Conservation (phyloP, 2,888 invertebrate genomes). For the Monochamus alternatus region DNA sequence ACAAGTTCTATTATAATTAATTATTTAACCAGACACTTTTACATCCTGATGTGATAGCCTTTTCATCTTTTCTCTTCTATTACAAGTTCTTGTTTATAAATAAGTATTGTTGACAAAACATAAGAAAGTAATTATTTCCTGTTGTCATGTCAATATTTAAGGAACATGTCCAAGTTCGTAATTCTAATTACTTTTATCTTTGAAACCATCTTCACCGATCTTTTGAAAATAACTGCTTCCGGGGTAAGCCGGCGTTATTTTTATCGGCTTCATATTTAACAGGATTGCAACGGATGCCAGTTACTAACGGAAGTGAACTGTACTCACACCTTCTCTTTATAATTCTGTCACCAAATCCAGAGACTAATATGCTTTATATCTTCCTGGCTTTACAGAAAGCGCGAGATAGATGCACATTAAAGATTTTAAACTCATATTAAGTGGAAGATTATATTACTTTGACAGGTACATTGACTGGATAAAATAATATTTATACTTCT, state of each 20-base stretch:
- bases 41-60: too few species aligned
- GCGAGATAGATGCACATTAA: conserved; percentile 14
- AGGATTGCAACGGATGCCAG: conserved; percentile 43
- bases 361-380: conserved; percentile 53
- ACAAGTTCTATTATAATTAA: too few species aligned
- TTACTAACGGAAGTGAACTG: conserved; percentile 46
- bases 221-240: conserved; percentile 47
- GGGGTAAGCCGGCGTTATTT: conserved; percentile 34
- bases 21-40: too few species aligned
- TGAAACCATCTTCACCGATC: conserved; percentile 21
- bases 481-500: conserved; percentile 32
- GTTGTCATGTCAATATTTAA: background rate
- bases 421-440: conserved; percentile 34
- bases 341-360: conserved; percentile 54
- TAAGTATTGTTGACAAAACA: background rate
- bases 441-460: conserved; percentile 28
- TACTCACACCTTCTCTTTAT: conserved; percentile 51
- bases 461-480: conserved; percentile 16
- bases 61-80: background rate
- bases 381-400: conserved; percentile 48
- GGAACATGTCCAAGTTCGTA: background rate
- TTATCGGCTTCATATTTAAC: conserved; percentile 33
- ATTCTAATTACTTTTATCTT: background rate
- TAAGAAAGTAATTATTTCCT: background rate
- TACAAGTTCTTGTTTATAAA: background rate